phyloP scores from a whole-genome alignment of 1,140 invertebrate genomes.

The Caenorhabditis remanei region DNA sequence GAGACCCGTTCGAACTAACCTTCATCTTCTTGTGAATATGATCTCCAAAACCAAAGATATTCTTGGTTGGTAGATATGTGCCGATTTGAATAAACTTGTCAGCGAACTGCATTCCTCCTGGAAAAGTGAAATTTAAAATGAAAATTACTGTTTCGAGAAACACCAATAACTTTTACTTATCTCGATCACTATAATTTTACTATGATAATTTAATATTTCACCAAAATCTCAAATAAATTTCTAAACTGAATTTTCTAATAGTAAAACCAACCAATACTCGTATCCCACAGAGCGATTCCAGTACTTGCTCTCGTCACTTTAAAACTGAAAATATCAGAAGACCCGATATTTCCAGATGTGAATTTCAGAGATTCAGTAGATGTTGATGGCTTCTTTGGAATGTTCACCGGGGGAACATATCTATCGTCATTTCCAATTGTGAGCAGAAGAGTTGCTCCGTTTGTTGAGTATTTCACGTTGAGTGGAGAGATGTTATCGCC shows the following conservation, averaged over 20 bases:
- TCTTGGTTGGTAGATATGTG: slow-evolving; percentile 76
- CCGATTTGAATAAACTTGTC: slow-evolving; percentile 79
- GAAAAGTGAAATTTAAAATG: neutral
- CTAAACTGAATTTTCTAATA: no score
- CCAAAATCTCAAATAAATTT: no score
- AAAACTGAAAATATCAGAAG: slow-evolving; percentile 69
- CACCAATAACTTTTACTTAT: neutral
- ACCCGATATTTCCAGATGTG: slow-evolving; percentile 52
- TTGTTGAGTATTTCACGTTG: slow-evolving; percentile 2
- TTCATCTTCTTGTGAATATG: slow-evolving; percentile 78
- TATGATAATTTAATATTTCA: no score
- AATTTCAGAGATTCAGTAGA: slow-evolving; percentile 61
- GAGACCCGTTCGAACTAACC: slow-evolving; percentile 63
- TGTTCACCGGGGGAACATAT: slow-evolving; percentile 65
- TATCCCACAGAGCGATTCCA: slow-evolving; percentile 67
- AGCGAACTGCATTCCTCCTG: slow-evolving; percentile 73
- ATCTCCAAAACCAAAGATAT: slow-evolving; percentile 79
- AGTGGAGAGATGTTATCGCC: slow-evolving; percentile 35
- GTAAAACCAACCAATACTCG: slow-evolving; percentile 68
- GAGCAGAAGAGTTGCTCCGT: slow-evolving; percentile 39
- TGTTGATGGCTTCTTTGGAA: slow-evolving; percentile 52
- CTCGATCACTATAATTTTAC: no score
- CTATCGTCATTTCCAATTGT: slow-evolving; percentile 38
- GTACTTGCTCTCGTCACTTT: slow-evolving; percentile 66
- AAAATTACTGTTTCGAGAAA: neutral